These are phyloP conservation scores for Otus scops DNA, from an alignment of 2,797 vertebrate genomes.

Conservation along the genomic window DNA sequence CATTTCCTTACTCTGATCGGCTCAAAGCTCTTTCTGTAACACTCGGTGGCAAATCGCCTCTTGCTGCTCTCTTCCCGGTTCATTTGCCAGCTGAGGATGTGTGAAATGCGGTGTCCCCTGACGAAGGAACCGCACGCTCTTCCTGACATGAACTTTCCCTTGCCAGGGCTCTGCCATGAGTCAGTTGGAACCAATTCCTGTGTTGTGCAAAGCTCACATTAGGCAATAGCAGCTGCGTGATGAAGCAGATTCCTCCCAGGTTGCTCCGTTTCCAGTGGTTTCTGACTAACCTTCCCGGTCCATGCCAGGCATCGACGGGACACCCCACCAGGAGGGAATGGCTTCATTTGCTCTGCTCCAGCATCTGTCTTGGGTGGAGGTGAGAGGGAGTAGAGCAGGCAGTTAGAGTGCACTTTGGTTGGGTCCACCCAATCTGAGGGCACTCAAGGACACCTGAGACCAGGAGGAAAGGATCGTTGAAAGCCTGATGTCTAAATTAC, in stretches of 20 bases:
- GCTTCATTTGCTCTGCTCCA: not conserved
- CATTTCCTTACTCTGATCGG: fast-evolving
- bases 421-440: not conserved
- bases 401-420: not conserved
- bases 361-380: not conserved
- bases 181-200: conserved; percentile 32
- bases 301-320: fast-evolving
- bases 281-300: not conserved
- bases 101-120: not conserved
- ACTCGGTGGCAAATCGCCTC: not conserved
- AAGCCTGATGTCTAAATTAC: not conserved
- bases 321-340: not conserved
- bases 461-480: not conserved
- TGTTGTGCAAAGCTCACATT: conserved; percentile 37
- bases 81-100: not conserved
- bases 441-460: not conserved
- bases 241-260: conserved; percentile 31
- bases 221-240: conserved; percentile 38
- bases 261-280: not conserved
- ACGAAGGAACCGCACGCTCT: not conserved
- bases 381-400: not conserved
- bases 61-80: not conserved
- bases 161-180: not conserved
- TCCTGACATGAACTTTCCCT: not conserved
- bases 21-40: not conserved